Evolutionary conservation across 2,888 invertebrate species (phyloP).

Genomic region (Iphiclides podalirius): DNA sequence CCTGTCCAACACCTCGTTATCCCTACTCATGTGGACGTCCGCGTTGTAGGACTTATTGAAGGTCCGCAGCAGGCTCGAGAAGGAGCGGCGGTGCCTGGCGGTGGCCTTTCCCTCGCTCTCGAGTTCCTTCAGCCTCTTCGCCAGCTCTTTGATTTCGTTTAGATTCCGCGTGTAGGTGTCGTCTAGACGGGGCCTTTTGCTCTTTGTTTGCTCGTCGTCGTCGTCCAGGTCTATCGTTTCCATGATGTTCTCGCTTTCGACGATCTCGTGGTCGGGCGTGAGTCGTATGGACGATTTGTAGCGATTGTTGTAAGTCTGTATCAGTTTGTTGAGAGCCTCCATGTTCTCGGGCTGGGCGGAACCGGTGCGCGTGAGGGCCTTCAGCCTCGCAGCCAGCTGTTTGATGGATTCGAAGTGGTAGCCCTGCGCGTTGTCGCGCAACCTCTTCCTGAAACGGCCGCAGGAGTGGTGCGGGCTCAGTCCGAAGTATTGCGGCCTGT

Average conservation of each 20-base stretch:
- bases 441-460: constrained; percentile 36
- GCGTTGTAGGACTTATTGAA: constrained; percentile 61
- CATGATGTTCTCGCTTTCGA: constrained; percentile 45
- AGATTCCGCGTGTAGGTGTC: constrained; percentile 46
- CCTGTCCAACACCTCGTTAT: constrained; percentile 50
- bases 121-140: constrained; percentile 46
- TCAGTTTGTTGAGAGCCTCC: constrained; percentile 41
- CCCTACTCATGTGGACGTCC: constrained; percentile 50
- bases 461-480: neutral
- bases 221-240: constrained; percentile 62
- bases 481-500: constrained; percentile 14
- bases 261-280: constrained; percentile 42
- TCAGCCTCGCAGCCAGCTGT: constrained; percentile 42
- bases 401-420: constrained; percentile 47
- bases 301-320: constrained; percentile 53
- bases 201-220: constrained; percentile 46
- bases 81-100: constrained; percentile 52
- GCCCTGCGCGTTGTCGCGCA: constrained; percentile 30
- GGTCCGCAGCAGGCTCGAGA: constrained; percentile 55
- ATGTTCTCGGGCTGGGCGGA: constrained; percentile 37
- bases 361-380: constrained; percentile 35
- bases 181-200: constrained; percentile 41
- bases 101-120: constrained; percentile 43
- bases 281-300: constrained; percentile 49
- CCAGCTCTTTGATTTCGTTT: constrained; percentile 45